A percentile compares a stretch with the other conserved stretches of the same genome.
phyloP scores from a whole-genome alignment of 2,113 vertebrate genomes.

The Myrmecophaga tridactyla region DNA sequence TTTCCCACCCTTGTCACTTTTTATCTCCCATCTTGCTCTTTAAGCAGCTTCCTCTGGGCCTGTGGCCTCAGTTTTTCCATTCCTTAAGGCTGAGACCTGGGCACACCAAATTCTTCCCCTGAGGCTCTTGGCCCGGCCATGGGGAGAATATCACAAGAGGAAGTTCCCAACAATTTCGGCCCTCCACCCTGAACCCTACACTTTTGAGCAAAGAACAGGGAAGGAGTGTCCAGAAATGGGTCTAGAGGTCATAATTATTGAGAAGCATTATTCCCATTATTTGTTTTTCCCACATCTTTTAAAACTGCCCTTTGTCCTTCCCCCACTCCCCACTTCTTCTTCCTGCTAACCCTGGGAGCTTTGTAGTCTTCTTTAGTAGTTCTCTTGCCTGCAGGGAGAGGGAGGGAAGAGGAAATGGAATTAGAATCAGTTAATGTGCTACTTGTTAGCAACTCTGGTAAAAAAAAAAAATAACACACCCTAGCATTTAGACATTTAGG shows the following conservation, averaged over 20 bases:
- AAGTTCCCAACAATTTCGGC: background rate
- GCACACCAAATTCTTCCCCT: background rate
- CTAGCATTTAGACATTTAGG: conserved; percentile 28
- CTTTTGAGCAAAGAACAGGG: background rate
- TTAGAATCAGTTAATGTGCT: conserved; percentile 32
- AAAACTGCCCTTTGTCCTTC: background rate
- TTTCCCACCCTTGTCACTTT: background rate
- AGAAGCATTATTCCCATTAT: background rate
- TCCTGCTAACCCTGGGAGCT: background rate
- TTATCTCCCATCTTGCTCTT: background rate
- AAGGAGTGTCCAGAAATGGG: background rate
- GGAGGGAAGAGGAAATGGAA: conserved; percentile 5
- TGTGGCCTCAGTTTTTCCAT: background rate
- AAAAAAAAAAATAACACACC: conserved; percentile 38
- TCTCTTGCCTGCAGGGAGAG: background rate
- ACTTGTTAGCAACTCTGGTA: conserved; percentile 54
- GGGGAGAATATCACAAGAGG: background rate
- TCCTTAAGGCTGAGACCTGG: background rate
- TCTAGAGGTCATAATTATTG: background rate
- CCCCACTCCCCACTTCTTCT: background rate
- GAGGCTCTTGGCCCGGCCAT: background rate
- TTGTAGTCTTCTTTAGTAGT: background rate
- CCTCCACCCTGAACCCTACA: background rate
- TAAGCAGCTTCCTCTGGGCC: background rate
- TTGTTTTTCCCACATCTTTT: background rate